Base-by-base conservation (phyloP, 2,888 invertebrate species). In the Enchytraeus crypticus region DNA sequence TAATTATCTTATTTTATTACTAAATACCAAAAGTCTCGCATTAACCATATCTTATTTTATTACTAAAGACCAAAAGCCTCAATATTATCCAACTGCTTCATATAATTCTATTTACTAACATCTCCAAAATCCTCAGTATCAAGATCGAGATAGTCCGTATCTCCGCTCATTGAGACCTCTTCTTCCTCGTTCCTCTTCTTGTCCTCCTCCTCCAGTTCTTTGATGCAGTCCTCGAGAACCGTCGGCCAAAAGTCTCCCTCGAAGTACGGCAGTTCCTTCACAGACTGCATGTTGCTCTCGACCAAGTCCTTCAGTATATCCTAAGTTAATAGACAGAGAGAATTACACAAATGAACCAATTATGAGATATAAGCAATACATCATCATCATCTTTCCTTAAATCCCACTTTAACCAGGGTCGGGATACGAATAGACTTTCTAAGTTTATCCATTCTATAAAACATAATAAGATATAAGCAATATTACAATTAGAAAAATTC, bases 201-300 rank as follows among this genome's bases (percentile, higher is more conserved):
- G 59, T 96, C 93, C 76, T 95, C 95, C 75, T 97, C 96, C 78
- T 97, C 96, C 69, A 97, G 83, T 81, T 98, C 98, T 78, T 96
- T 95, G 72, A 99, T 98, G 75, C 93, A 93, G 79, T 99, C 98
- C 81, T 99, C 98, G 32, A 99, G 84, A 54, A 98, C 96, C 79
- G 97, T 97, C 26, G 98, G 98, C 98, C 98, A 99, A 82, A 98
- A 99, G 81, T 99, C 98, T 43, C 98, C 80, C 67, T 80, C 79
- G 67, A 80, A 79, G 70, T 80, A 80, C 23, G 79, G 78, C 68
- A 80, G 70, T 62, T 79, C 76, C 14, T 73, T 71, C 23, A 78
- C 76, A 67, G 72, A 73, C 69, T 87, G 86, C 72, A 98, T 83
- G 79, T 90, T 92, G 79, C 97, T 97, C 83, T 98, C 98, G 86